phyloP scores from a whole-genome alignment of 1,140 invertebrate species.

The Zaprionus camerounensis region DNA sequence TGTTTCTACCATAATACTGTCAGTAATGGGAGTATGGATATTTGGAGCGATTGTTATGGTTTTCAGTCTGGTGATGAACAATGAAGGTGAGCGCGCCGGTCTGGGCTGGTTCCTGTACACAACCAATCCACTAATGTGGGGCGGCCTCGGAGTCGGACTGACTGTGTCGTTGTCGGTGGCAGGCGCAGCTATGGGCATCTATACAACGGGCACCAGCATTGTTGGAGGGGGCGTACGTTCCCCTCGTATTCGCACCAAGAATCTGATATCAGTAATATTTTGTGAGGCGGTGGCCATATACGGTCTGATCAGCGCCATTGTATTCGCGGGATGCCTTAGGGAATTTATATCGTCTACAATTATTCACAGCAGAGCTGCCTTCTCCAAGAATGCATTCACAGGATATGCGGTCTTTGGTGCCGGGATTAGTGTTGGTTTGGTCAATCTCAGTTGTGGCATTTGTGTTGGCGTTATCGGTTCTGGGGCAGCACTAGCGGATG shows the following conservation, averaged over 20 bases:
- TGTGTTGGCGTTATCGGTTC: conserved; percentile 98
- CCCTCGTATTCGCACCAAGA: conserved; percentile 99
- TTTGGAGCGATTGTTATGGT: conserved; percentile 83
- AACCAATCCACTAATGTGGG: conserved; percentile 97
- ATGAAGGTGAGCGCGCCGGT: conserved; percentile 93
- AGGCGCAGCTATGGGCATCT: conserved; percentile 98
- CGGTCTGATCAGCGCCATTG: conserved; percentile 98
- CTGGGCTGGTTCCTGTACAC: conserved; percentile 94
- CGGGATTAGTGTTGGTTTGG: conserved; percentile 95
- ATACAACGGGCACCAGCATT: conserved; percentile 97
- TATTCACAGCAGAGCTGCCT: conserved; percentile 60
- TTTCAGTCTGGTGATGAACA: conserved; percentile 92
- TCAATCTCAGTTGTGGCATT: conserved; percentile 97
- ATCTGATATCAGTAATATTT: conserved; percentile 99
- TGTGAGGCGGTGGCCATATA: conserved; percentile 99
- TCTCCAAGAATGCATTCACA: conserved; percentile 88
- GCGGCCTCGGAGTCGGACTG: conserved; percentile 94
- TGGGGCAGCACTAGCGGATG: conserved; percentile 97
- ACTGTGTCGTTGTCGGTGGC: conserved; percentile 97
- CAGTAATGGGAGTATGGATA: neutral
- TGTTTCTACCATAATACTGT: conserved; percentile 10
- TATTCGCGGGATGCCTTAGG: conserved; percentile 93
- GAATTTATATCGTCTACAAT: conserved; percentile 79
- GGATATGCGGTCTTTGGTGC: conserved; percentile 98
- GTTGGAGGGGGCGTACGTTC: conserved; percentile 99